Base-by-base conservation (phyloP, 1,140 invertebrate genomes). In the Pollicipes pollicipes region DNA sequence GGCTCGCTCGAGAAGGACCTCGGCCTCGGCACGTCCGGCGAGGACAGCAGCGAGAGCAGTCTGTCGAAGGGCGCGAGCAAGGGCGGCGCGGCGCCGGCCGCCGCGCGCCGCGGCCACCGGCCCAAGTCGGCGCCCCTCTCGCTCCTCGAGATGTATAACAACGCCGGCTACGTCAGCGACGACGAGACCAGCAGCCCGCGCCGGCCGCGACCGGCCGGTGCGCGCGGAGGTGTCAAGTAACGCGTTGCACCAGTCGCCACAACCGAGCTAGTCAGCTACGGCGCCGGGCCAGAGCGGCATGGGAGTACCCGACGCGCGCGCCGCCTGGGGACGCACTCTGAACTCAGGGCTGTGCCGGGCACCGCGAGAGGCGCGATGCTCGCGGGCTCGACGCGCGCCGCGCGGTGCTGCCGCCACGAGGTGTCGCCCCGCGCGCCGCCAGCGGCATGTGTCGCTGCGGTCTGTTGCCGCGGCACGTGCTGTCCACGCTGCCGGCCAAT, bases 21-120 rank as follows among this genome's bases (percentile, higher is more conserved):
- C 3, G 91, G 91, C 0, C 80, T 95, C 0, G 91, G 91, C 0
- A 94, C 91, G 4, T 93, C 90, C 0, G 89, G 85, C 71, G 80
- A 81, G 73, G 90, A 87, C 79, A 89, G 84, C 3, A 90, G 84
- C 69, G 88, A 89, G 76, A 86, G 83, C 73, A 88, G 85, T 74
- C 86, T 86, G 0, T 88, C 85, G 72, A 87, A 87, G 84, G 24
- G 81, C 81, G 27, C 82, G 83, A 66, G 72, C 72, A 70, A 73
- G 28, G 63, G 30, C 87, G 72, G 83, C 85, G 70, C 87, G 86
- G 2, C 81, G 83, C 64, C 84, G 84, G 35, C 77, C 32, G 87
- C 72, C 83, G 85, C 70, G 87, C 86, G 3, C 81, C 83, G 66
- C 84, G 84, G 32, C 77, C 32, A 77, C 68, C 71, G 70, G 63